Evolutionary conservation across 2,888 invertebrate species (phyloP).

Genomic region (Ophion ventricosus): DNA sequence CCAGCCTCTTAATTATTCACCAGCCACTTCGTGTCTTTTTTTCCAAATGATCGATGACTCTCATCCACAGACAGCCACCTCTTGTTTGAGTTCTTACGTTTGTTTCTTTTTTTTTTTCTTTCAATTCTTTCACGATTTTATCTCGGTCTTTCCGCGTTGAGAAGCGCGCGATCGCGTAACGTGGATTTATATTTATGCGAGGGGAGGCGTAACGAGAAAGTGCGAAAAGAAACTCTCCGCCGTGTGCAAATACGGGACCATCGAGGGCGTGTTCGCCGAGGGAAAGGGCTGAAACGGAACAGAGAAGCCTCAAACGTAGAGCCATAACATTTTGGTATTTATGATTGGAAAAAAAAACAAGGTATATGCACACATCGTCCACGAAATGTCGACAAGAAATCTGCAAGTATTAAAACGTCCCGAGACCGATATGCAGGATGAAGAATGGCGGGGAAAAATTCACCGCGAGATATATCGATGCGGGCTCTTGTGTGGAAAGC

Average conservation of each 20-base stretch:
- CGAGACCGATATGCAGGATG: constrained; percentile 22
- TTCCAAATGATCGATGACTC: constrained; percentile 60
- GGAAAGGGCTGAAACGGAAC: constrained; percentile 35
- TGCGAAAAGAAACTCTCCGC: constrained; percentile 56
- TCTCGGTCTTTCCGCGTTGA: constrained; percentile 21
- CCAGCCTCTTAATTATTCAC: constrained; percentile 57
- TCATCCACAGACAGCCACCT: constrained; percentile 48
- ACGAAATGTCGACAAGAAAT: constrained; percentile 59
- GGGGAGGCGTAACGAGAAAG: constrained; percentile 50
- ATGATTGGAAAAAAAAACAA: constrained; percentile 45
- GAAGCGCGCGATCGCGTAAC: constrained; percentile 28
- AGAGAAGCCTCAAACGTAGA: constrained; percentile 3
- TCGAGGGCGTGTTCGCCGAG: constrained; percentile 51
- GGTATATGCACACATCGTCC: constrained; percentile 40
- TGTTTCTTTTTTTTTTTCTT: constrained; percentile 1
- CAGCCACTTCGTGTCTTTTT: constrained; percentile 48
- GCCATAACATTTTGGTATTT: constrained; percentile 12
- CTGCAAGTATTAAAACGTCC: constrained; percentile 46
- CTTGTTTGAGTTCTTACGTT: constrained; percentile 31
- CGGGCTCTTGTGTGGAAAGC: constrained; percentile 34
- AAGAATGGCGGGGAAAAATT: constrained; percentile 32
- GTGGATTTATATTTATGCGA: constrained; percentile 61
- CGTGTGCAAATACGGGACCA: constrained; percentile 51
- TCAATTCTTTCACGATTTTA: constrained; percentile 14
- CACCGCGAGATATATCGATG: constrained; percentile 41